phyloP scores from a whole-genome alignment of 35 echinoderm and acorn worm species.

The Chiridota heheva region DNA sequence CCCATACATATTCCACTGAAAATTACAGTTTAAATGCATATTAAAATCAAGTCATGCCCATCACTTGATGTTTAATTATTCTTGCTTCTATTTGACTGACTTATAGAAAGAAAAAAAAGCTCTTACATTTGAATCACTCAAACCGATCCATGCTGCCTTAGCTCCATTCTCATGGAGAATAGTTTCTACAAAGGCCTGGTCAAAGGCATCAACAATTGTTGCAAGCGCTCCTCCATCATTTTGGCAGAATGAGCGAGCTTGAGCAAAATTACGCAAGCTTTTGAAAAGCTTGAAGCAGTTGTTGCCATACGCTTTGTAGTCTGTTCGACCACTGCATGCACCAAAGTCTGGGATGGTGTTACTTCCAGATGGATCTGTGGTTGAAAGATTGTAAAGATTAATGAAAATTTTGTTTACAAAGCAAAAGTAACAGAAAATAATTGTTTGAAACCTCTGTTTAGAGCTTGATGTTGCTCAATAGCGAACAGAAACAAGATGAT shows the following conservation, averaged over 20 bases:
- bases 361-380: slow-evolving; percentile 16
- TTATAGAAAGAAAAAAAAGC: too few relatives aligned
- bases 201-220: slow-evolving; percentile 59
- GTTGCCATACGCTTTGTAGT: slow-evolving; percentile 61
- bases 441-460: too few relatives aligned
- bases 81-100: too few relatives aligned
- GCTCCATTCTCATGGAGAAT: slow-evolving; percentile 39
- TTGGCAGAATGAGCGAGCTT: slow-evolving; percentile 44
- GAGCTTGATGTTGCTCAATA: too few relatives aligned
- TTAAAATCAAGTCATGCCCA: too few relatives aligned
- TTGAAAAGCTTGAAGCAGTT: slow-evolving; percentile 66
- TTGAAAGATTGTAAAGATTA: neutral
- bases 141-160: slow-evolving; percentile 72
- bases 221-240: slow-evolving; percentile 58
- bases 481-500: too few relatives aligned
- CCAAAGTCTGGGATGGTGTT: slow-evolving; percentile 6
- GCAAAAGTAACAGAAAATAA: too few relatives aligned
- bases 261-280: slow-evolving; percentile 4
- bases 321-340: slow-evolving; percentile 14
- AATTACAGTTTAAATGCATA: too few relatives aligned
- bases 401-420: too few relatives aligned
- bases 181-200: slow-evolving; percentile 78
- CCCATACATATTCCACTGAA: too few relatives aligned
- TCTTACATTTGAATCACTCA: slow-evolving; percentile 55
- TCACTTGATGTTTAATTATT: too few relatives aligned